These are phyloP conservation scores for Anarhynchus alexandrinus DNA, from an alignment of 2,113 vertebrate species.

Conservation along the genomic window DNA sequence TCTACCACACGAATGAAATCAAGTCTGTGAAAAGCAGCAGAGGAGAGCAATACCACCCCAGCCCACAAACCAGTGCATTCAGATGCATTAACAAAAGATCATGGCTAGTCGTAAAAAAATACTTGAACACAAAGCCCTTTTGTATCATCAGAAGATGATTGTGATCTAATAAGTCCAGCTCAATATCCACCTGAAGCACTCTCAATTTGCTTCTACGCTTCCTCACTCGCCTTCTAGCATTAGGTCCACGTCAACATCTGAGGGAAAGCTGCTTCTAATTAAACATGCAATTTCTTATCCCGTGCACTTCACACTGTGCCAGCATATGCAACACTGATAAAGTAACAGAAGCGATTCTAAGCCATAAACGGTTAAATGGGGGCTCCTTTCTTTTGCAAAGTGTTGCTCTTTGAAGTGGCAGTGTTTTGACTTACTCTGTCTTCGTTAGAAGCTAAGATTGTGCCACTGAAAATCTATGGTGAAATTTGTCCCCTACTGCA, in stretches of 20 bases:
- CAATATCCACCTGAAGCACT: not conserved
- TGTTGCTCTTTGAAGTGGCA: not conserved
- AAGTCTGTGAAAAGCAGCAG: not conserved
- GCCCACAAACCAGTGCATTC: conserved; percentile 1
- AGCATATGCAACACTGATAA: not conserved
- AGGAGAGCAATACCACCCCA: conserved; percentile 16
- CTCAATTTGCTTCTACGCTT: not conserved
- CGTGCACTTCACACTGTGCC: not conserved
- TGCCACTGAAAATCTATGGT: not conserved
- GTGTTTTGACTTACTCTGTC: not conserved
- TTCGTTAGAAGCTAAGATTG: not conserved
- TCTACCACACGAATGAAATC: not conserved
- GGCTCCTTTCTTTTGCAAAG: not conserved
- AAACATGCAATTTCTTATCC: not conserved
- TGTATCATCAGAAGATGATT: conserved; percentile 27
- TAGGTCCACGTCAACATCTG: not conserved
- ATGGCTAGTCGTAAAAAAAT: not conserved
- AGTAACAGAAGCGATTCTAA: not conserved
- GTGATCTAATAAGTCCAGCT: conserved; percentile 37
- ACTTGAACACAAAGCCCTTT: conserved; percentile 42
- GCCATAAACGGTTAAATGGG: not conserved
- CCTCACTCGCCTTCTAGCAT: not conserved
- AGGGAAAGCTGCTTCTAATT: not conserved
- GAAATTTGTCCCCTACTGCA: not conserved
- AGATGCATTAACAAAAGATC: conserved; percentile 10